Evolutionary conservation across 2,888 invertebrate species (phyloP), one percentile per base, ranked within the genome.

Genomic region (Chironomus riparius): DNA sequence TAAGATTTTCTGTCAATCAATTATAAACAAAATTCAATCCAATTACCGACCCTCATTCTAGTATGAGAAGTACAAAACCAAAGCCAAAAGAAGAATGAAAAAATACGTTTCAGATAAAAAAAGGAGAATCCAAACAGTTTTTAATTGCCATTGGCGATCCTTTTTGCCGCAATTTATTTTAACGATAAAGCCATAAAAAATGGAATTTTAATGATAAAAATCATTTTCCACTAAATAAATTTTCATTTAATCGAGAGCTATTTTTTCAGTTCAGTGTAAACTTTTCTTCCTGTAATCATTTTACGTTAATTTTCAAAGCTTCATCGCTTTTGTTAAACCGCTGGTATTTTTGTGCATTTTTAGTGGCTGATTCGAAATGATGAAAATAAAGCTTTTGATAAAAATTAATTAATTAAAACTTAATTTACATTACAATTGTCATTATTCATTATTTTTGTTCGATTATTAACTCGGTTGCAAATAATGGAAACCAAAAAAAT

Each of bases 181-280:
- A 24, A 65, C 65, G 65, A 65, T 65, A 65, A 65, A 65, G 65
- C 65, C 65, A 65, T 65, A 65, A 65, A 65, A 65, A 21, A 65
- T 21, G 65, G 65, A 65, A 65, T 65, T 65, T 65, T 65, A 65
- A 65, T 65, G 65, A 65, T 65, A 65, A 65, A n/a, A 65, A 65
- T 24, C 65, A 65, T 65, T 65, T 65, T 65, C 65, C 65, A 65
- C 65, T 65, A 65, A 65, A 65, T 65, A 65, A 65, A 65, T 65
- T 65, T 65, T 65, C 65, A 65, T 65, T 65, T 65, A 65, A 65
- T 65, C 65, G 24, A 65, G 65, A 21, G 22, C 6, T 10, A 18
- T 56, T 38, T 38, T 38, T 38, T 38, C n/a, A 56, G 56, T 56
- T n/a, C 15, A 15, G 56, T 56, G 56, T 18, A 56, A 56, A 65